These are phyloP conservation scores for Myotis findleyi DNA, from an alignment of 2,797 vertebrate genomes.

Conservation along the genomic window DNA sequence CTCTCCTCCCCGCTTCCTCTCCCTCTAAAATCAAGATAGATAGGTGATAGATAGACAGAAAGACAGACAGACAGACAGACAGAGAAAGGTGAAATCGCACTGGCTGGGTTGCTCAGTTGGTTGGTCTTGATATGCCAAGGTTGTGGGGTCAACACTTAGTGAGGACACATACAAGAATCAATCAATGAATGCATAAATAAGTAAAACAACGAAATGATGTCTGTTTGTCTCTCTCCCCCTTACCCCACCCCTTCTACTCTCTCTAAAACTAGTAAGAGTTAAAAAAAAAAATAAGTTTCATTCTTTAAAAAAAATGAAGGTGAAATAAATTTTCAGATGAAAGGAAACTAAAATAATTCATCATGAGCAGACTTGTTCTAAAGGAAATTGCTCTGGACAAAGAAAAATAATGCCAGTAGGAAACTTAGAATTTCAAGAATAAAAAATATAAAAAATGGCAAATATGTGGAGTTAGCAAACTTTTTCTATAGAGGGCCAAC, in stretches of 20 bases:
- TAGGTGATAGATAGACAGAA: too few species aligned
- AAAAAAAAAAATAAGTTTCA: not conserved
- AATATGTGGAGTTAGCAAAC: not conserved
- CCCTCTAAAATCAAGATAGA: not conserved
- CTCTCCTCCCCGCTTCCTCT: not conserved
- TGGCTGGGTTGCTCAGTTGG: not conserved
- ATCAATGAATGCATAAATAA: not conserved
- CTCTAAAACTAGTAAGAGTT: not conserved
- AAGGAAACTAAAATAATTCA: not conserved
- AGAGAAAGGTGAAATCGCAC: not conserved
- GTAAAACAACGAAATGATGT: not conserved
- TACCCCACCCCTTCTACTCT: not conserved
- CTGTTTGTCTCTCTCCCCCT: not conserved
- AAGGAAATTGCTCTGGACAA: conserved; percentile 19
- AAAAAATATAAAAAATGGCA: conserved; percentile 18
- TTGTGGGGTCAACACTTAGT: not conserved
- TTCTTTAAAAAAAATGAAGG: conserved; percentile 24
- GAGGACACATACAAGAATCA: not conserved
- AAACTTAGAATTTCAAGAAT: conserved; percentile 53
- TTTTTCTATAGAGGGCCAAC: not conserved
- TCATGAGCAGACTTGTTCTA: not conserved
- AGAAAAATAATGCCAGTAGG: not conserved
- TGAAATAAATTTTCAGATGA: conserved; percentile 3
- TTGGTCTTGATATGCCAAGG: not conserved
- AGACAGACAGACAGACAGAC: too few species aligned